A percentile compares a stretch with the other conserved stretches of the same genome.
These are phyloP conservation scores for Caenorhabditis sulstoni DNA, from an alignment of 2,888 invertebrate genomes.

Conservation along the genomic window DNA sequence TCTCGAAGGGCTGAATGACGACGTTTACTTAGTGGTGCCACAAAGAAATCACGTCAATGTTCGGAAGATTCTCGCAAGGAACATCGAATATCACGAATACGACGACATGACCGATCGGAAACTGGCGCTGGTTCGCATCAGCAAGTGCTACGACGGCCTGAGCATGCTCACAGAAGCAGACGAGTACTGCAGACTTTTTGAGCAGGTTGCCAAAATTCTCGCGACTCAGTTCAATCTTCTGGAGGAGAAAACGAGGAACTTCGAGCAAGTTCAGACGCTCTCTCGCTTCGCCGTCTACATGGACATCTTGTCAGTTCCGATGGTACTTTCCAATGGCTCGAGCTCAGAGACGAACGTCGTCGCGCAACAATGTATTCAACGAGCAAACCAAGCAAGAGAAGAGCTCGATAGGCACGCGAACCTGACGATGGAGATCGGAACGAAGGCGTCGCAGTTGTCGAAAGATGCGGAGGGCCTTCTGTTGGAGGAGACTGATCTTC, in stretches of 20 bases:
- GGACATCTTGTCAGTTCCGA: constrained; percentile 42
- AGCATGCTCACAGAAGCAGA: constrained; percentile 42
- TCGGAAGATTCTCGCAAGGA: constrained; percentile 21
- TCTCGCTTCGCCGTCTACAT: constrained; percentile 55
- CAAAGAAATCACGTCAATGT: constrained; percentile 14
- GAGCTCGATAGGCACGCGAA: constrained; percentile 37
- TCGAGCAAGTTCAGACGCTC: constrained; percentile 35
- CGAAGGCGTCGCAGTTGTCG: constrained; percentile 24
- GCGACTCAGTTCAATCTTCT: constrained; percentile 37
- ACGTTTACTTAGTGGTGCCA: constrained; percentile 46
- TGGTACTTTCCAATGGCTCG: constrained; percentile 24
- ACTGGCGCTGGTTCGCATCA: constrained; percentile 17
- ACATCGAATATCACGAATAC: constrained; percentile 21
- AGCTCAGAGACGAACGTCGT: constrained; percentile 18
- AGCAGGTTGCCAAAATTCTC: constrained; percentile 30
- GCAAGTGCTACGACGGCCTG: constrained; percentile 42
- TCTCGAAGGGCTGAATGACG: constrained; percentile 30
- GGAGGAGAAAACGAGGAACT: constrained; percentile 22
- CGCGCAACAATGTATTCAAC: constrained; percentile 29
- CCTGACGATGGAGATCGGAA: constrained; percentile 22
- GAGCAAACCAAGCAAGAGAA: constrained; percentile 28
- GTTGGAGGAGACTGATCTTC: constrained; percentile 50
- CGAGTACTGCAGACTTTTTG: constrained; percentile 29
- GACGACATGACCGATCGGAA: constrained; percentile 30
- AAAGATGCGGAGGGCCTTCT: constrained; percentile 30